Evolutionary conservation across 2,888 invertebrate genomes (phyloP), one percentile per base, ranked within the genome.

Genomic region (Electrophaes corylata): DNA sequence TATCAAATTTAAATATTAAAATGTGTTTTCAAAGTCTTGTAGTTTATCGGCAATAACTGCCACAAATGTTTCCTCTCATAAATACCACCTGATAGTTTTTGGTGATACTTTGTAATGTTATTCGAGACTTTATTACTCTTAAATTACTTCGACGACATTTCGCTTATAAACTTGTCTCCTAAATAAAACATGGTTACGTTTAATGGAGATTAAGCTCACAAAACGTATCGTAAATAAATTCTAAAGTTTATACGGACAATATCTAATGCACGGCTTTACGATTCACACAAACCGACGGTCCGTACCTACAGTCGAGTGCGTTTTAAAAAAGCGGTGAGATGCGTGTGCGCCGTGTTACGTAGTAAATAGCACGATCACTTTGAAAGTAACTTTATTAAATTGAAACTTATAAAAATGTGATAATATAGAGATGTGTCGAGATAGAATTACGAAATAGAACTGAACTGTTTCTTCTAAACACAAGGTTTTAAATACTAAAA

Each of bases 241-340:
- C 53, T 62, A 57, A 62, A 70, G 66, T 73, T 69, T 69, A 68
- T 66, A 67, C 66, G 65, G 59, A 75, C 72, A 70, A 67, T 66
- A 70, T 69, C 65, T 65, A 69, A 71, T 55, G 67, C 66, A 64
- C 62, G 67, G 60, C 57, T 79, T 76, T 74, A 76, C 64, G 69
- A 72, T 72, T 72, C 71, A 75, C 76, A 76, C 74, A 77, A 75
- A 71, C 74, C 78, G 70, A 69, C 65, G 64, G 54, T 45, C 66
- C 72, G 64, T 66, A 74, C n/a, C n/a, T n/a, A n/a, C 86, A 83
- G 75, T 82, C 72, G 78, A 82, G 67, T 84, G 79, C 70, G 52
- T 79, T 81, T 77, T 69, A 73, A 84, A 81, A 79, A 78, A 71
- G 65, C 65, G 48, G 67, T 65, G 68, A 69, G 72, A 70, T 71